Conservation (phyloP, 2,113 vertebrate species). For the Fulica atra region DNA sequence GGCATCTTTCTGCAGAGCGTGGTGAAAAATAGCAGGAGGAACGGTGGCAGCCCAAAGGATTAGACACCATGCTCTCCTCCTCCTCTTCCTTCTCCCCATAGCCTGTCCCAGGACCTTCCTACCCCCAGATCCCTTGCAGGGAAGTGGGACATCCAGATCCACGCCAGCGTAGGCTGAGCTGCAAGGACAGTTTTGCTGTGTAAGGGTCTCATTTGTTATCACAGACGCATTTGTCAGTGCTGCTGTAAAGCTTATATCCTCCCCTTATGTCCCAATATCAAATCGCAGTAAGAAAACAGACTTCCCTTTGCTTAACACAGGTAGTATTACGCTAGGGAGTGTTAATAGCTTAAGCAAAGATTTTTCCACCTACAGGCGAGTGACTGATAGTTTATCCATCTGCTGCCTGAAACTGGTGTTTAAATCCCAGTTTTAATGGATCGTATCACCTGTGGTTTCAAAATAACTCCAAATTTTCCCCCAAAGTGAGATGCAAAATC, state of each 20-base stretch:
- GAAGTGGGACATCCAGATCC: not conserved
- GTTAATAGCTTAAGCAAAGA: constrained; percentile 80
- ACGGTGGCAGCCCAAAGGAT: not conserved
- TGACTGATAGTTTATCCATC: constrained; percentile 81
- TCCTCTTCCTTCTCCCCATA: not conserved
- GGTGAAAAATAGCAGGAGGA: not conserved
- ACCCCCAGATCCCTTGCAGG: not conserved
- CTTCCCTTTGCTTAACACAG: constrained; percentile 70
- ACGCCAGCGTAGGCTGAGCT: not conserved
- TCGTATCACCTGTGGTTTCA: constrained; percentile 69
- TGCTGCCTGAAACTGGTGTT: constrained; percentile 70
- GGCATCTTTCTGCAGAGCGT: rapidly evolving
- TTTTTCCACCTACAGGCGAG: constrained; percentile 74
- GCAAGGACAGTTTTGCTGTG: not conserved
- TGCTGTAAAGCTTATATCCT: constrained; percentile 77
- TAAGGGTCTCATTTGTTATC: constrained; percentile 39
- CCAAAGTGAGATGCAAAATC: constrained; percentile 26
- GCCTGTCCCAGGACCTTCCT: not conserved
- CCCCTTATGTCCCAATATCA: constrained; percentile 74
- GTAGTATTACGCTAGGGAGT: constrained; percentile 73
- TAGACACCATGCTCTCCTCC: not conserved
- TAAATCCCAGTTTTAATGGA: constrained; percentile 61
- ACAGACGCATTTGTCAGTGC: constrained; percentile 40
- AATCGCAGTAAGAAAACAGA: constrained; percentile 76
- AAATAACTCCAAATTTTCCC: constrained; percentile 36